Conservation (phyloP, 1,140 invertebrate genomes). For the Macrostomum lignano region DNA sequence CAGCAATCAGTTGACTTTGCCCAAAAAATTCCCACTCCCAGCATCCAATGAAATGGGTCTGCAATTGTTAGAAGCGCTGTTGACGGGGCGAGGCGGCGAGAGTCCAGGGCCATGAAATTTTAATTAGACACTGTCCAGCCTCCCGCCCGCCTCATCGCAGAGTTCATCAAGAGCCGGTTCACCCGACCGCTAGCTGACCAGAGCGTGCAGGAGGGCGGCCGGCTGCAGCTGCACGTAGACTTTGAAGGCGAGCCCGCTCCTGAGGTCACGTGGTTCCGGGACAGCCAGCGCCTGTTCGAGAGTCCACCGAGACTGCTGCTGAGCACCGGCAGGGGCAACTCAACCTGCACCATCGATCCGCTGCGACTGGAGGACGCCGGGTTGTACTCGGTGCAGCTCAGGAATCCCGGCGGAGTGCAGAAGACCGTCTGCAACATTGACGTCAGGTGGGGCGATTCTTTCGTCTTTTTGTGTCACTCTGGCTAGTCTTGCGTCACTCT, state of each 20-base stretch:
- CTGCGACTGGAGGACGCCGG: conserved; percentile 89
- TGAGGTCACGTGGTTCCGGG: conserved; percentile 39
- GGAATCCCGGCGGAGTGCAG: conserved; percentile 52
- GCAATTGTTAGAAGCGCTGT: too few species aligned
- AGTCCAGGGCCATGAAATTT: not conserved
- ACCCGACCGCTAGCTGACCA: conserved; percentile 16
- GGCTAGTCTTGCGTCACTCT: too few species aligned
- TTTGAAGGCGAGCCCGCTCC: conserved; percentile 34
- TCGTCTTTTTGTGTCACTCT: too few species aligned
- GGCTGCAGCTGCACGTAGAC: conserved; percentile 14
- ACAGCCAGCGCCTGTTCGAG: conserved; percentile 19
- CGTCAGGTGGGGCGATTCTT: not conserved
- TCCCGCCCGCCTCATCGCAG: too few species aligned
- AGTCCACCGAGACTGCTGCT: too few species aligned
- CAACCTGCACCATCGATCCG: too few species aligned
- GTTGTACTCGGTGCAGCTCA: conserved; percentile 73
- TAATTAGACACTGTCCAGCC: not conserved
- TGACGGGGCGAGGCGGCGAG: not conserved
- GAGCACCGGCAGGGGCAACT: too few species aligned
- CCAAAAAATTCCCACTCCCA: too few species aligned
- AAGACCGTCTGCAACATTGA: conserved; percentile 12
- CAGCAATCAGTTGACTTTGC: too few species aligned
- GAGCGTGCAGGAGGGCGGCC: conserved; percentile 16
- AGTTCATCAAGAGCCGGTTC: too few species aligned
- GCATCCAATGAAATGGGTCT: too few species aligned